phyloP scores from a whole-genome alignment of 2,797 vertebrate genomes.

The Etheostoma nigrum region DNA sequence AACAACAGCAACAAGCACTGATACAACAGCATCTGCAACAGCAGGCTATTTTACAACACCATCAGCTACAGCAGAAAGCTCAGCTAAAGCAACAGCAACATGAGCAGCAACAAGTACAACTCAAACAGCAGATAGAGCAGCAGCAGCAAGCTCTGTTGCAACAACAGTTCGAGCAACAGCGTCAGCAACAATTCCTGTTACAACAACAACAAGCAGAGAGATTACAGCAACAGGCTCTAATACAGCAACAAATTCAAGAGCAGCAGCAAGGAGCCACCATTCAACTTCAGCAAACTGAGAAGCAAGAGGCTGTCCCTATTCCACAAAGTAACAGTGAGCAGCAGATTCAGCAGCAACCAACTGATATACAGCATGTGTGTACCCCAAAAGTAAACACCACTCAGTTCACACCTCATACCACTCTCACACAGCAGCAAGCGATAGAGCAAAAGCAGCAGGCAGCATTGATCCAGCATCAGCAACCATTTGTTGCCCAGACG shows the following conservation, averaged over 20 bases:
- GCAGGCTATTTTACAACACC: conserved; percentile 75
- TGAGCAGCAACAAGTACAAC: conserved; percentile 73
- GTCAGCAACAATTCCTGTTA: conserved; percentile 71
- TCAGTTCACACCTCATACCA: conserved; percentile 63
- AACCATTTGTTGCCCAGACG: conserved; percentile 64
- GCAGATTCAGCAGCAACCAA: conserved; percentile 71
- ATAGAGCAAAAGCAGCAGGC: conserved; percentile 76
- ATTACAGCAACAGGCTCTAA: conserved; percentile 73
- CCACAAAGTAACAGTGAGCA: conserved; percentile 69
- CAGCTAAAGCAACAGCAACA: conserved; percentile 73
- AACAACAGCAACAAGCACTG: conserved; percentile 76
- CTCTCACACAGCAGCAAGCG: conserved; percentile 67
- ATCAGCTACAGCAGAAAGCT: conserved; percentile 73
- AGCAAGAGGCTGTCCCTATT: conserved; percentile 67
- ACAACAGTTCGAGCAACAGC: conserved; percentile 77
- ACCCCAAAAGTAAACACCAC: conserved; percentile 63
- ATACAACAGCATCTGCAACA: conserved; percentile 77
- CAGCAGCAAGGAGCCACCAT: conserved; percentile 71
- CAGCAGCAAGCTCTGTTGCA: conserved; percentile 79
- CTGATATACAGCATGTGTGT: conserved; percentile 69
- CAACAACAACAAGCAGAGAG: conserved; percentile 80
- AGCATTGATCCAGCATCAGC: conserved; percentile 67
- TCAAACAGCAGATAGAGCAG: conserved; percentile 75
- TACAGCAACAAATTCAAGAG: conserved; percentile 78
- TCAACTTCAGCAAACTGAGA: conserved; percentile 73